Percentiles rank a stretch among this genome's conserved stretches.
Conservation (phyloP, 2,888 invertebrate species). For the Zele albiditarsus region DNA sequence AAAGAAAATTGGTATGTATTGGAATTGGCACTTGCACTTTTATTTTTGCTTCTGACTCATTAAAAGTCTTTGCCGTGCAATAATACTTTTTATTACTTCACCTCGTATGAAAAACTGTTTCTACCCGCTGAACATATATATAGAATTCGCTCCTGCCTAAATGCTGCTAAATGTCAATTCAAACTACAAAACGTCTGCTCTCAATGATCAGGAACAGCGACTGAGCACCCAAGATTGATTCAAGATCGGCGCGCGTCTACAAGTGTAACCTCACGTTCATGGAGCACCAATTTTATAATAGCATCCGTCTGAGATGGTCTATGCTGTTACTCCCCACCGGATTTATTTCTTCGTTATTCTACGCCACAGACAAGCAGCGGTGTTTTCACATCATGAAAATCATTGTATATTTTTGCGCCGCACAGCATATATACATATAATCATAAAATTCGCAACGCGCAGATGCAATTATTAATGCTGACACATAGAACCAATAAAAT, state of each 20-base stretch:
- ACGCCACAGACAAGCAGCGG: neutral
- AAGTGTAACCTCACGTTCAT: conserved; percentile 67
- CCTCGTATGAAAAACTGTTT: neutral
- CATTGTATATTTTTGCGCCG: conserved; percentile 23
- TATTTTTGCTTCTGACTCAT: neutral
- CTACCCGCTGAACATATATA: neutral
- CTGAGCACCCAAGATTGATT: conserved; percentile 62
- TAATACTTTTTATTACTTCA: conserved; percentile 19
- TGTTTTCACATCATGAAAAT: conserved; percentile 33
- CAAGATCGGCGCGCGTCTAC: conserved; percentile 61
- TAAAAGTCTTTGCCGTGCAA: neutral
- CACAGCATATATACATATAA: conserved; percentile 12
- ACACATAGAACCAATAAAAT: neutral
- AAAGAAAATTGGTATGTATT: conserved; percentile 13
- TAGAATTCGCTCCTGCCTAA: neutral
- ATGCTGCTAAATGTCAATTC: conserved; percentile 12
- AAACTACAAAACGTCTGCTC: conserved; percentile 32
- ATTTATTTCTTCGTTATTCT: conserved; percentile 28
- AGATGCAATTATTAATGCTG: conserved; percentile 29
- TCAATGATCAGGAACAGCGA: conserved; percentile 68
- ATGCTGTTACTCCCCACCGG: conserved; percentile 44
- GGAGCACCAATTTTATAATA: conserved; percentile 72
- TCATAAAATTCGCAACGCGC: conserved; percentile 10
- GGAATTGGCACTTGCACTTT: neutral
- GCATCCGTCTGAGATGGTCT: conserved; percentile 52